phyloP scores from a whole-genome alignment of 2,113 vertebrate genomes.

The Trichomycterus rosablanca region DNA sequence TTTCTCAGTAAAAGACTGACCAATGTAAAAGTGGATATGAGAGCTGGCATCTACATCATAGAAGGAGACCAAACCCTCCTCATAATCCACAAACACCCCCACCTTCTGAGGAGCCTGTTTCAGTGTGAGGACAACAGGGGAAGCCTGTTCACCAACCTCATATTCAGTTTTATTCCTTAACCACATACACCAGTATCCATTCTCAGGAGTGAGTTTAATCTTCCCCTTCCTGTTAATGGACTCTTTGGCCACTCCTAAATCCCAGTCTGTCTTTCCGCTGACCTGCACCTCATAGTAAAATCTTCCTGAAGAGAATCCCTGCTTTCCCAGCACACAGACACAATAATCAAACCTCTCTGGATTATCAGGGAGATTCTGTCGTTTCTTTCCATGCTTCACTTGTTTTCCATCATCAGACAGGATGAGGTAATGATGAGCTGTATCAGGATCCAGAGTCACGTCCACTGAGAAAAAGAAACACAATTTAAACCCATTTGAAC shows the following conservation, averaged over 20 bases:
- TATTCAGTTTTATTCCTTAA: not conserved
- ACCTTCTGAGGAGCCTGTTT: too few relatives aligned
- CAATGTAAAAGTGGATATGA: too few relatives aligned
- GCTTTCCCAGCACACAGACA: not conserved
- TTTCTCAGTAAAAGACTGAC: too few relatives aligned
- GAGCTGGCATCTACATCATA: too few relatives aligned
- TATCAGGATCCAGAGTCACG: conserved; percentile 12
- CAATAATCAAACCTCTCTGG: not conserved
- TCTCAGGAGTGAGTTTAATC: not conserved
- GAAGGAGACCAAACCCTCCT: too few relatives aligned
- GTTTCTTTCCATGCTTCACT: not conserved
- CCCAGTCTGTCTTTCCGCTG: too few relatives aligned
- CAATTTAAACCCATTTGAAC: not conserved
- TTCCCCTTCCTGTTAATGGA: not conserved
- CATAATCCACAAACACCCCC: too few relatives aligned
- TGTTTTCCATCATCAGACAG: conserved; percentile 4
- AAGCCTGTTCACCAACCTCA: not conserved
- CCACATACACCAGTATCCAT: not conserved
- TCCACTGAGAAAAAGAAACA: not conserved
- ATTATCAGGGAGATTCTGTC: not conserved
- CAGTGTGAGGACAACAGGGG: not conserved
- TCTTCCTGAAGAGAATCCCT: too few relatives aligned
- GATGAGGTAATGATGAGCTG: conserved; percentile 4
- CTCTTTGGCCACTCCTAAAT: too few relatives aligned
- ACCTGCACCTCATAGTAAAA: too few relatives aligned